phyloP scores from a whole-genome alignment of 2,113 vertebrate species.

The Pomatostomus ruficeps region DNA sequence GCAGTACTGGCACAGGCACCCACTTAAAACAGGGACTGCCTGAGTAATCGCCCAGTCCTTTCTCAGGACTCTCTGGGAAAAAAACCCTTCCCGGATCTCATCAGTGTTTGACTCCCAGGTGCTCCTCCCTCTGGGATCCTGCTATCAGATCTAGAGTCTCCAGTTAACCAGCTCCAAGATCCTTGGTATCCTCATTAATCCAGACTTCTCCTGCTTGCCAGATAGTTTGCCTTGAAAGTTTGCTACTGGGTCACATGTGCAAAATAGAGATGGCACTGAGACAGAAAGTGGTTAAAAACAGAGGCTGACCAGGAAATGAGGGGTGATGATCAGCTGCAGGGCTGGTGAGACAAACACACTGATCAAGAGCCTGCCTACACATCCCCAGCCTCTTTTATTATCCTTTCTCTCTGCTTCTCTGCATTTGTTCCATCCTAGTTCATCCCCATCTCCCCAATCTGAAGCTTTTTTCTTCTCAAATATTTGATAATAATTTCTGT shows the following conservation, averaged over 20 bases:
- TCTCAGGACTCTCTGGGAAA: background rate
- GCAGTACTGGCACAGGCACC: background rate
- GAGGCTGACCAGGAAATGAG: background rate
- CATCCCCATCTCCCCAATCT: background rate
- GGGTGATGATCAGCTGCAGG: background rate
- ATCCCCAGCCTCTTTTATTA: background rate
- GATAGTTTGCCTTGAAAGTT: background rate
- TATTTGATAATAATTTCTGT: background rate
- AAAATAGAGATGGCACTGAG: background rate
- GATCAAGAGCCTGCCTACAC: background rate
- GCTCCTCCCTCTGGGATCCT: background rate
- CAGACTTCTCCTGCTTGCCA: background rate
- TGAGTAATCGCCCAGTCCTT: background rate
- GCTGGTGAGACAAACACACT: background rate
- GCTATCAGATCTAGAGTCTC: background rate
- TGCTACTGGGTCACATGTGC: rapidly evolving
- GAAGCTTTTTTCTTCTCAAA: background rate
- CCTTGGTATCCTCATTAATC: background rate
- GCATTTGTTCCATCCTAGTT: background rate
- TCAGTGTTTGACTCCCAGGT: background rate
- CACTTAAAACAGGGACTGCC: background rate
- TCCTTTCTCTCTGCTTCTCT: background rate
- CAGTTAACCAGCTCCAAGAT: background rate
- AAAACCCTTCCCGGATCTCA: background rate
- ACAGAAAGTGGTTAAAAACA: background rate